Conservation (phyloP, 2,113 vertebrate genomes). For the Felis chaus region DNA sequence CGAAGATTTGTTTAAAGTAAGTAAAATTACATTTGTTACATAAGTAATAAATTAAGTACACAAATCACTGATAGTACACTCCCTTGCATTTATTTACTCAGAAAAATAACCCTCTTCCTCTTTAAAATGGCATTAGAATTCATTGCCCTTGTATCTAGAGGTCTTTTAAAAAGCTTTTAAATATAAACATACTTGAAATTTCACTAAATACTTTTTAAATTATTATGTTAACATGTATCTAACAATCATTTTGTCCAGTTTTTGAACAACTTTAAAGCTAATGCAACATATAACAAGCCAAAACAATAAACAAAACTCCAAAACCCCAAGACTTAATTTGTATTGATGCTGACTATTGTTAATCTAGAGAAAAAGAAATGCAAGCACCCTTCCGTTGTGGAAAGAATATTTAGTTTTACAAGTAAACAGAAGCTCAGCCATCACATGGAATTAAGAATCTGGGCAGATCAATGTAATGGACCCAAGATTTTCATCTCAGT, state of each 20-base stretch:
- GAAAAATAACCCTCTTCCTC: not conserved
- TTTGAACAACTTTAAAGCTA: constrained; percentile 37
- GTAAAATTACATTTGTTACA: too few species aligned
- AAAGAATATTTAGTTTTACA: constrained; percentile 42
- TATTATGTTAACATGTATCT: not conserved
- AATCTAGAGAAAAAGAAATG: not conserved
- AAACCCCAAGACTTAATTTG: constrained; percentile 28
- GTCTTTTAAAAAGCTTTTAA: constrained; percentile 34
- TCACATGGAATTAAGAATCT: constrained; percentile 51
- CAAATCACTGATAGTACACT: not conserved
- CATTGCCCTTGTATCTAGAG: constrained; percentile 13
- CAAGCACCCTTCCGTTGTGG: not conserved
- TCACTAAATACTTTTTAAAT: constrained; percentile 21
- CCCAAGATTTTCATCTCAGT: constrained; percentile 21
- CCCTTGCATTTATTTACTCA: not conserved
- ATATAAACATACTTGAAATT: not conserved
- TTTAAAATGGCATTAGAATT: constrained; percentile 1
- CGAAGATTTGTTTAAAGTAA: constrained; percentile 27
- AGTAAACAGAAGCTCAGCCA: constrained; percentile 36
- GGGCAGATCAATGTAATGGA: not conserved
- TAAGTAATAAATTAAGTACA: constrained; percentile 8
- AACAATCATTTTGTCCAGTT: constrained; percentile 31
- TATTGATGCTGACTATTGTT: not conserved
- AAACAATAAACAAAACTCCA: constrained; percentile 28
- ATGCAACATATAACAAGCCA: not conserved